Evolutionary conservation across 2,797 vertebrate species (phyloP).

Genomic region (Lemur catta): DNA sequence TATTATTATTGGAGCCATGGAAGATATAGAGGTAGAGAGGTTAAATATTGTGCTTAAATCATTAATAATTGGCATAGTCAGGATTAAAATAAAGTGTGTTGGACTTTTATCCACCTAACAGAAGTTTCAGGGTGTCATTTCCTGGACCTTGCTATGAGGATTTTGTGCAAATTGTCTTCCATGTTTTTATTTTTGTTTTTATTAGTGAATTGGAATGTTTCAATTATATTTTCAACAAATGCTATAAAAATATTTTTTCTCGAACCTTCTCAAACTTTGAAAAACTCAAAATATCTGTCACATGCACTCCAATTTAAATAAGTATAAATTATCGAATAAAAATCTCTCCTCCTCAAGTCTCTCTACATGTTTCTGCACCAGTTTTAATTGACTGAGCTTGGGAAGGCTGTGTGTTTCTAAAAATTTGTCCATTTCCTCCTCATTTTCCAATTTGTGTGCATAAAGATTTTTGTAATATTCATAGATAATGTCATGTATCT

Average conservation of each 20-base stretch:
- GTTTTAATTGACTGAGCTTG: background rate
- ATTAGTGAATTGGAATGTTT: background rate
- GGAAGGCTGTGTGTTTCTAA: too few relatives aligned
- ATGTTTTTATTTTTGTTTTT: background rate
- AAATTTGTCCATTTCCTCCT: too few relatives aligned
- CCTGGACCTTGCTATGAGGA: background rate
- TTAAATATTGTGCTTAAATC: background rate
- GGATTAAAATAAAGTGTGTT: background rate
- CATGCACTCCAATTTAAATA: background rate
- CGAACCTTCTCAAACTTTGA: background rate
- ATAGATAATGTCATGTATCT: too few relatives aligned
- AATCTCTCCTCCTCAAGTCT: background rate
- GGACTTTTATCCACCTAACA: background rate
- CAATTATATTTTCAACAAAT: background rate
- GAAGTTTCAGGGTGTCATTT: background rate
- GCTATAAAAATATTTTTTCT: background rate
- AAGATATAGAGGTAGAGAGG: background rate
- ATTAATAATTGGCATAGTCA: background rate
- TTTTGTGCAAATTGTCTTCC: background rate
- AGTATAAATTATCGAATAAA: background rate
- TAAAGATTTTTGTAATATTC: too few relatives aligned
- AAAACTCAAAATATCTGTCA: background rate
- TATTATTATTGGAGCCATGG: background rate
- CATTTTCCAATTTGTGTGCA: too few relatives aligned
- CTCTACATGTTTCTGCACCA: background rate